Percentiles rank a stretch among this genome's conserved stretches.
Conservation (phyloP, 92 coral and sea anemone species). For the Porites divaricata region DNA sequence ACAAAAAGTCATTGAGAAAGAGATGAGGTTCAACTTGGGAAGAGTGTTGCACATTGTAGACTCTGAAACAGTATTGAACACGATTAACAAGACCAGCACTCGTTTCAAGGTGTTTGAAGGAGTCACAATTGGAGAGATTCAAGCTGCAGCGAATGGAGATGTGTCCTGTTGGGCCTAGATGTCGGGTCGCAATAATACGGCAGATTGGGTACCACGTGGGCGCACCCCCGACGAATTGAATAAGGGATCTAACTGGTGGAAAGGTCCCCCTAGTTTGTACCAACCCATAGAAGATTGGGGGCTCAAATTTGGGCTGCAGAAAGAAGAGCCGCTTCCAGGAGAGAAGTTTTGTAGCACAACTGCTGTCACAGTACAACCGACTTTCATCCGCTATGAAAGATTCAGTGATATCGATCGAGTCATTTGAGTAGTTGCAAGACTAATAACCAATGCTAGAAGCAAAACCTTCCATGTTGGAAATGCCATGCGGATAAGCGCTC, state of each 20-base stretch:
- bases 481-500: slow-evolving; percentile 19
- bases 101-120: slow-evolving; percentile 68
- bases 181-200: too few species aligned
- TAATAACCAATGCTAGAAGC: slow-evolving; percentile 30
- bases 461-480: slow-evolving; percentile 57
- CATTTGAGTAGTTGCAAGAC: slow-evolving; percentile 68
- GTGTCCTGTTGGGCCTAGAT: slow-evolving; percentile 66
- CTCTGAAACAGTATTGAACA: slow-evolving; percentile 67
- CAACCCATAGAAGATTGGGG: slow-evolving; percentile 46
- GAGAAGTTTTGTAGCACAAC: slow-evolving; percentile 33
- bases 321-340: slow-evolving; percentile 51
- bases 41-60: slow-evolving; percentile 57
- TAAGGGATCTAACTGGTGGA: slow-evolving; percentile 58
- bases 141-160: slow-evolving; percentile 67
- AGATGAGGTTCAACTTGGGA: slow-evolving; percentile 60
- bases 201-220: slow-evolving; percentile 76
- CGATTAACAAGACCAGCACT: slow-evolving; percentile 72
- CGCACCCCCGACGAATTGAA: slow-evolving; percentile 49
- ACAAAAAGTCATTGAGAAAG: slow-evolving; percentile 54
- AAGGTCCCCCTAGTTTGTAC: slow-evolving; percentile 52
- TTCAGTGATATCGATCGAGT: slow-evolving; percentile 59
- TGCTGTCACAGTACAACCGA: slow-evolving; percentile 21
- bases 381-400: slow-evolving; percentile 51
- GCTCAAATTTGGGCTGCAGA: slow-evolving; percentile 24
- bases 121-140: slow-evolving; percentile 68